A percentile compares a stretch with the other conserved stretches of the same genome.
These are phyloP conservation scores for Rhamnusium bicolor DNA, from an alignment of 2,888 invertebrate genomes.

Conservation along the genomic window DNA sequence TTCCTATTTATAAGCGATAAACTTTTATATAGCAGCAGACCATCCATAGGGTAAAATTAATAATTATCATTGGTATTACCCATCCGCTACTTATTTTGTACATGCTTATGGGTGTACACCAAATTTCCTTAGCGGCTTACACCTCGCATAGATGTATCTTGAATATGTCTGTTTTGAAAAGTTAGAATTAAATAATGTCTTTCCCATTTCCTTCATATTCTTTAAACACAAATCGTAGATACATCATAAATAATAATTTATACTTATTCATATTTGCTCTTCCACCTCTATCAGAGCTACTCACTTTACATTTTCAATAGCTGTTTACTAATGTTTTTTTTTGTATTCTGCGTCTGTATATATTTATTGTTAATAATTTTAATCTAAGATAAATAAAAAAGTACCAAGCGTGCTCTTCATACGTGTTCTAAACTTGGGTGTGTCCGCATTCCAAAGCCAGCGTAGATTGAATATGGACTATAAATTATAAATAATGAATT, in stretches of 20 bases:
- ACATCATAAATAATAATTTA: not conserved
- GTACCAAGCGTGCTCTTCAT: constrained; percentile 6
- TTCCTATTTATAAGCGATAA: no score
- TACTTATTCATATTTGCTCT: no score
- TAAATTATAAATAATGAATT: constrained; percentile 15
- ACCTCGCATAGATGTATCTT: not conserved
- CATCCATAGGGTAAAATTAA: no score
- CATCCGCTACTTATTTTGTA: no score
- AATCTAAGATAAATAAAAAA: constrained; percentile 9
- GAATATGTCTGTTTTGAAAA: not conserved
- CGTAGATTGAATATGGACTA: constrained; percentile 15
- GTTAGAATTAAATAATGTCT: no score
- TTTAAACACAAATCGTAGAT: not conserved
- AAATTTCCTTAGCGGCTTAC: no score
- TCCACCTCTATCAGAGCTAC: not conserved
- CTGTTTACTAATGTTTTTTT: not conserved
- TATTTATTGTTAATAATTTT: constrained; percentile 8
- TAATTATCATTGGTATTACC: no score
- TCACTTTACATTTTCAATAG: not conserved
- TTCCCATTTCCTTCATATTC: not conserved
- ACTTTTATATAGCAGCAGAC: no score
- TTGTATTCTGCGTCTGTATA: not conserved
- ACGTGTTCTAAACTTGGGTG: not conserved
- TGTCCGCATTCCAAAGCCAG: constrained; percentile 15
- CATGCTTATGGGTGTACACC: no score